Conservation (phyloP, 2,797 vertebrate genomes). For the Prionace glauca region DNA sequence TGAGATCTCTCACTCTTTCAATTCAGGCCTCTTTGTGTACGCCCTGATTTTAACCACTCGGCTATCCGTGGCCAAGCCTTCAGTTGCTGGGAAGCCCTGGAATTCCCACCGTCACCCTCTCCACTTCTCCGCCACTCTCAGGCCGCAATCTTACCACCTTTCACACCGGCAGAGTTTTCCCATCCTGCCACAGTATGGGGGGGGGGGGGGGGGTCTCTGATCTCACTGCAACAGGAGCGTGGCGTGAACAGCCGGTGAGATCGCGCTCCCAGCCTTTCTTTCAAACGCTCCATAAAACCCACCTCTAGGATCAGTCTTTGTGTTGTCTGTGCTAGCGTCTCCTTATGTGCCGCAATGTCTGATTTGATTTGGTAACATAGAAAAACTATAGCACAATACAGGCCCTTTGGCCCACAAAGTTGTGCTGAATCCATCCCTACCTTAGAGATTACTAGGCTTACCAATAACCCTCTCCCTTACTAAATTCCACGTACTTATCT, state of each 20-base stretch:
- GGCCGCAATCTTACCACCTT: too few species aligned
- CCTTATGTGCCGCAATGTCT: neutral
- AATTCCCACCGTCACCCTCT: neutral
- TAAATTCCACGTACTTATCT: too few species aligned
- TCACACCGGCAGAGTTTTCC: too few species aligned
- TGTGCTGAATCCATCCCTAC: too few species aligned
- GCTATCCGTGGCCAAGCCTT: neutral
- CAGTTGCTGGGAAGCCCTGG: neutral
- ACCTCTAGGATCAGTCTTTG: neutral
- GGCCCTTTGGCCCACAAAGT: too few species aligned
- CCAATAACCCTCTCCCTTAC: too few species aligned
- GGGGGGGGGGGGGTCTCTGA: too few species aligned
- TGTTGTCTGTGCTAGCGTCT: neutral
- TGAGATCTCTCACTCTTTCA: neutral
- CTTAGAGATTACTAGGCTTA: too few species aligned
- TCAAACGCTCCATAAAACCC: neutral
- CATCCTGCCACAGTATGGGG: too few species aligned
- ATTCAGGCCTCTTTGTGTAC: neutral
- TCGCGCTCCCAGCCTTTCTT: neutral
- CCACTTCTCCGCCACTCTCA: neutral
- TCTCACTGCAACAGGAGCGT: too few species aligned
- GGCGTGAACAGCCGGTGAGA: too few species aligned
- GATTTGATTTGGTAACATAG: neutral
- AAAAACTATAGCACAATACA: too few species aligned
- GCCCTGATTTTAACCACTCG: neutral